Base-by-base conservation (phyloP, 2,888 invertebrate genomes). In the Tipula confusa region DNA sequence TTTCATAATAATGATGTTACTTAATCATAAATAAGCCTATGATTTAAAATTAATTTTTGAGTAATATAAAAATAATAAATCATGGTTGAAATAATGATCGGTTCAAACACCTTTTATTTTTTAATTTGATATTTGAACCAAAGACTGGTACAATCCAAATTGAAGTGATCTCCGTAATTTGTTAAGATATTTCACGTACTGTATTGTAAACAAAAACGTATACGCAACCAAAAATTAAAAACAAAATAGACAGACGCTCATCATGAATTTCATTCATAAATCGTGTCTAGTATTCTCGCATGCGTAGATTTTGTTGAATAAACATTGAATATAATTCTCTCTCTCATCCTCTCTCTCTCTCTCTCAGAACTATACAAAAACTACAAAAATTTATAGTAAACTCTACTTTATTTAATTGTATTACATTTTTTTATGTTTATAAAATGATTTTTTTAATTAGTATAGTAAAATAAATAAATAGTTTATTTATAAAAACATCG, bases 181-280 rank as follows among this genome's bases (percentile, higher is more conserved):
- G n/a, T n/a, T n/a, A n/a, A n/a, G n/a, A n/a, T 64, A 9, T 64
- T 64, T 64, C 64, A 9, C 24, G 64, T 24, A 24, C 64, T 64
- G 64, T 64, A 64, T 9, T 33, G 11, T 33, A 43, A 43, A 15
- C 43, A 64, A 64, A 24, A 18, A 9, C 18, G 7, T 64, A 11
- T 64, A 64, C 64, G 64, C 64, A 64, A 64, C 64, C 64, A 64
- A 24, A 24, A n/a, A 24, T 2, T 11, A 7, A 24, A 24, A 24
- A 48, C 3, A 64, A 64, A 43, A n/a, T n/a, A n/a, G 24, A 43
- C 43, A 43, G n/a, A 38, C 38, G n/a, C 43, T n/a, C 43, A 43
- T n/a, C 43, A 43, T 43, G n/a, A 43, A 43, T 18, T 64, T 64
- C 64, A 64, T 64, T 64, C 64, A 64, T 64, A 64, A 64, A 64